Conservation (phyloP, 1,140 invertebrate species). For the Diabrotica virgifera region DNA sequence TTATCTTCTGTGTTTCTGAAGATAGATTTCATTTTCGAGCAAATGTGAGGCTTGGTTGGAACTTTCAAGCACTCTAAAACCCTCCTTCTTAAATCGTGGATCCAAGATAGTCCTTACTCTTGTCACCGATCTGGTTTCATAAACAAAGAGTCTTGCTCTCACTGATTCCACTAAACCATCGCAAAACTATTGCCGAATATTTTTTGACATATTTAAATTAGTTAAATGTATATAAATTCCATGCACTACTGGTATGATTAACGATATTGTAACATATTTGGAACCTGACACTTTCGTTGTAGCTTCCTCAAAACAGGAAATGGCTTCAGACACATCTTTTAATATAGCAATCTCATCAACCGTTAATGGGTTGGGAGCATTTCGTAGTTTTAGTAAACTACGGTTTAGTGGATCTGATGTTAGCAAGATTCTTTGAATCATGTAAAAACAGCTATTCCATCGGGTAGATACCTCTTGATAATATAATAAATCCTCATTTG, state of each 20-base stretch:
- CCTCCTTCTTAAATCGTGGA: conserved; percentile 22
- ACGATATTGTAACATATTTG: conserved; percentile 21
- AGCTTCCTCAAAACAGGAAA: conserved; percentile 20
- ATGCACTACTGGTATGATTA: conserved; percentile 19
- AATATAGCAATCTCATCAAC: conserved; percentile 19
- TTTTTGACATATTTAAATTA: neutral
- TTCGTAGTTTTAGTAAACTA: conserved; percentile 17
- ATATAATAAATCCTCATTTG: neutral
- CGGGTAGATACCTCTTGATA: conserved; percentile 7
- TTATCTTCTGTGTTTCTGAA: no score
- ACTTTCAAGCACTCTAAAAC: no score
- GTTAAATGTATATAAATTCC: conserved; percentile 21
- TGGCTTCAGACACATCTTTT: conserved; percentile 13
- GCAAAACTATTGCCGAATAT: conserved; percentile 12
- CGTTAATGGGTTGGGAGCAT: conserved; percentile 16
- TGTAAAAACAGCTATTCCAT: conserved; percentile 8
- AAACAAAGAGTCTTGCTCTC: conserved; percentile 20
- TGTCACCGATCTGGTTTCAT: conserved; percentile 21
- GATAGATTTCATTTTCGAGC: no score
- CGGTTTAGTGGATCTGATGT: conserved; percentile 18
- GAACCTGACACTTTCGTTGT: conserved; percentile 19
- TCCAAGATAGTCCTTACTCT: conserved; percentile 21
- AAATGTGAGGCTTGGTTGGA: no score
- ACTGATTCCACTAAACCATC: conserved; percentile 16
- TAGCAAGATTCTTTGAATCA: conserved; percentile 20